Evolutionary conservation across 2,113 vertebrate genomes (phyloP), one percentile per base, ranked within the genome.

Genomic region (Carollia perspicillata): DNA sequence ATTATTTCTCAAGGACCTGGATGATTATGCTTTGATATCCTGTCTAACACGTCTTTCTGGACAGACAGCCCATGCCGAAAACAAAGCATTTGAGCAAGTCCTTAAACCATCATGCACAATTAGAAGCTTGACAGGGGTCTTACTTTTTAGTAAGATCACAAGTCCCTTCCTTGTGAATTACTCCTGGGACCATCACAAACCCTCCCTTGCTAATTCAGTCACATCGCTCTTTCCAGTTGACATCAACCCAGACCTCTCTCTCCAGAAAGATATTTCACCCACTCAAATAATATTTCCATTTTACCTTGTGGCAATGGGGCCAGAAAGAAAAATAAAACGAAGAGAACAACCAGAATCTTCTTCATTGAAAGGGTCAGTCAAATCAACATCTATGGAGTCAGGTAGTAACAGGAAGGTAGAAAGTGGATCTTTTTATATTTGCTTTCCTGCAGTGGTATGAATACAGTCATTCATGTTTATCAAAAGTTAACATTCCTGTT

Each of bases 261-360:
- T 86, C 16, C 28, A 77, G 23, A 84, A 95, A 86, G 22, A 49
- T 28, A 68, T 87, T 84, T n/a, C 33, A 69, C 23, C 11, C 20
- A 71, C 14, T 91, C 20, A 96, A 26, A 33, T 66, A 85, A 85
- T 5, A 51, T 86, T 71, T 92, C 42, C 35, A 66, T 35, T 95
- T 96, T 97, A 97, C 92, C 88, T 96, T 78, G 72, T 79, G 53
- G 12, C 49, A 92, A 22, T 40, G 30, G 17, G 11, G 18, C 11
- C 90, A 93, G 68, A 83, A 95, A 86, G 35, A 90, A 93, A 94
- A 96, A 42, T 28, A 90, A 72, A 84, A 75, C 7, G 42, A 92
- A 53, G 33, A 95, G n/a, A 81, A 94, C 3, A 63, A 77, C 28
- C 17, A 3, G 16, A 42, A 60, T 89, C 55, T 92, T 98, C 88